Evolutionary conservation across 2,888 invertebrate species (phyloP).

Genomic region (Melieria crassipennis): DNA sequence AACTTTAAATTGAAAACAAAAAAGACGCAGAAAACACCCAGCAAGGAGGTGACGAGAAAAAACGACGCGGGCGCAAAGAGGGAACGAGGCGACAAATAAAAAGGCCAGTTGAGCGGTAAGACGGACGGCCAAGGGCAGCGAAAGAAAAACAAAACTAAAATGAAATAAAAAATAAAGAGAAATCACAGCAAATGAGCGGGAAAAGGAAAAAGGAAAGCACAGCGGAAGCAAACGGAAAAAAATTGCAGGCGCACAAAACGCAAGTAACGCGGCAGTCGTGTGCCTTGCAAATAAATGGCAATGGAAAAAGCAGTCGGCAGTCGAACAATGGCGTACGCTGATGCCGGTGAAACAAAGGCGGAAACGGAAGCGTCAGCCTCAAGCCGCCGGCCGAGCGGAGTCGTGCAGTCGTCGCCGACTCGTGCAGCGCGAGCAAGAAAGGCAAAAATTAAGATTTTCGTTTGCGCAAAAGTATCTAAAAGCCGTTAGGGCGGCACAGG

Average conservation of each 20-base stretch:
- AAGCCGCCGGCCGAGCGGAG: slow-evolving; percentile 2
- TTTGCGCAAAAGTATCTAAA: no score
- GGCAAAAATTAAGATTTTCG: no score
- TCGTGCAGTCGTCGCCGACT: no score
- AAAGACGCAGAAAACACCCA: neutral
- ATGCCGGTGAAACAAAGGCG: slow-evolving; percentile 2
- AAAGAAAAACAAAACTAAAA: neutral
- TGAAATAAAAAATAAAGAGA: neutral
- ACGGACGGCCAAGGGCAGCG: neutral
- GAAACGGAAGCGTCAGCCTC: slow-evolving; percentile 22
- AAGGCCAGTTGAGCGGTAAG: neutral
- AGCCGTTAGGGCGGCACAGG: no score
- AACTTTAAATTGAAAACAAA: slow-evolving; percentile 26
- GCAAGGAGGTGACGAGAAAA: neutral
- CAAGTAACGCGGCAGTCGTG: no score
- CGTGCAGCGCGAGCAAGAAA: no score
- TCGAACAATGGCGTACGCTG: neutral
- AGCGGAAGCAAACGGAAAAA: slow-evolving; percentile 18
- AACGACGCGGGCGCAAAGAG: neutral
- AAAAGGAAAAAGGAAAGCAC: slow-evolving; percentile 8
- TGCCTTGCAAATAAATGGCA: no score
- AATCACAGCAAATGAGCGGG: slow-evolving; percentile 9
- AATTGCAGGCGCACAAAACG: slow-evolving; percentile 9
- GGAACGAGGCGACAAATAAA: neutral
- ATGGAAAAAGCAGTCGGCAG: no score